Conservation (phyloP, 1,140 invertebrate species). For the Teleopsis dalmanni region DNA sequence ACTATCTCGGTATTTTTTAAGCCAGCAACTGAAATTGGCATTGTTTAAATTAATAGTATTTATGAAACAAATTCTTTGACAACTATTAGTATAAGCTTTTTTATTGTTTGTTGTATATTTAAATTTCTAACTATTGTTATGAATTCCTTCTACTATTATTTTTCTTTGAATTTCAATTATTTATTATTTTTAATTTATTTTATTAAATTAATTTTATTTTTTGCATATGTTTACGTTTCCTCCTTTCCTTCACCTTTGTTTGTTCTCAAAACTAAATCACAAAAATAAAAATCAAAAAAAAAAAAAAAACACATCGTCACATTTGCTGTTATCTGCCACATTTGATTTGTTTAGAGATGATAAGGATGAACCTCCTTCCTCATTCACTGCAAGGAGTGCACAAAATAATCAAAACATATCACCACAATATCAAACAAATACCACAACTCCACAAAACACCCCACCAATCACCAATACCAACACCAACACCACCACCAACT, state of each 20-base stretch:
- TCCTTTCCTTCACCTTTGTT: neutral
- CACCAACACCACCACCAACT: neutral
- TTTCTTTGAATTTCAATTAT: neutral
- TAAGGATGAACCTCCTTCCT: slow-evolving; percentile 3
- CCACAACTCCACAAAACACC: slow-evolving; percentile 4
- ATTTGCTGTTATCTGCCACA: neutral
- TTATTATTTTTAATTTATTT: neutral
- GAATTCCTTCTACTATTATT: neutral
- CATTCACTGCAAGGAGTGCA: slow-evolving; percentile 10
- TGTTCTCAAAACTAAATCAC: neutral
- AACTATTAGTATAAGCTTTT: neutral
- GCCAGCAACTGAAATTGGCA: too few species aligned
- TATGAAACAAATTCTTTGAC: neutral
- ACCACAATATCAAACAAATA: slow-evolving; percentile 2
- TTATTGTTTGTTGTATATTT: neutral
- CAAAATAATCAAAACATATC: slow-evolving; percentile 6
- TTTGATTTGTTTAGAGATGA: slow-evolving; percentile 9
- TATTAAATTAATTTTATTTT: neutral
- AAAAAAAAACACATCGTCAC: neutral
- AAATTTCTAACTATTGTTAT: neutral
- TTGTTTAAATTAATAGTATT: too few species aligned
- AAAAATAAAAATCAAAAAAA: neutral
- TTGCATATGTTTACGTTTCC: neutral
- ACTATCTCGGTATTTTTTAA: too few species aligned
- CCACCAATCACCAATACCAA: slow-evolving; percentile 2